Evolutionary conservation across 1,140 invertebrate genomes (phyloP).

Genomic region (Drosophila bocqueti): DNA sequence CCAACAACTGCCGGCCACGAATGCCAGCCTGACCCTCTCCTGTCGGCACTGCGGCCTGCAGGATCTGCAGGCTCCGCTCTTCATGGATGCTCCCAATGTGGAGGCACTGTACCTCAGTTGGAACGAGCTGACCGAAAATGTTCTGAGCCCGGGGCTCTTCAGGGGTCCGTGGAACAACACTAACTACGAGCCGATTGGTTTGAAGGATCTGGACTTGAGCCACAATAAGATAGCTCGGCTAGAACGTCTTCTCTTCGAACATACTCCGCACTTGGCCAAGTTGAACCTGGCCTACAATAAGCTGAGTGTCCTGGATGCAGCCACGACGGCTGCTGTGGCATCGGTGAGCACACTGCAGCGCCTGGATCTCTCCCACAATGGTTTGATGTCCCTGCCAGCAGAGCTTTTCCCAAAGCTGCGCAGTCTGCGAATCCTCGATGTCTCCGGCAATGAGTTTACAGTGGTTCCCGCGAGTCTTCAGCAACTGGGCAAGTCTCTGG

Average conservation of each 20-base stretch:
- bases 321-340: constrained; percentile 87
- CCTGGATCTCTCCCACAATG: constrained; percentile 87
- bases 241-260: constrained; percentile 89
- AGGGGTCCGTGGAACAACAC: constrained; percentile 87
- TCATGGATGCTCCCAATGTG: constrained; percentile 88
- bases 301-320: constrained; percentile 87
- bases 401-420: constrained; percentile 85
- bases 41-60: constrained; percentile 86
- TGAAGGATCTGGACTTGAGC: constrained; percentile 89
- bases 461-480: constrained; percentile 86
- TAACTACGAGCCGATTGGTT: constrained; percentile 88
- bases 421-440: constrained; percentile 86
- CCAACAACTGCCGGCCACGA: constrained; percentile 84
- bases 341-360: constrained; percentile 86
- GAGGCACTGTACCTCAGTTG: constrained; percentile 90
- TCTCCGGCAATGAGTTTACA: constrained; percentile 87
- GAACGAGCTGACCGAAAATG: constrained; percentile 88
- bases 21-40: constrained; percentile 77
- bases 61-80: constrained; percentile 87
- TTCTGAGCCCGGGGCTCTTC: constrained; percentile 87
- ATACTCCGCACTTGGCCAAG: constrained; percentile 88
- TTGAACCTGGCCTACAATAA: constrained; percentile 90
- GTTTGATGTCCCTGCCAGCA: constrained; percentile 85
- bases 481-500: constrained; percentile 85
- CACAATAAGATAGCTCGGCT: constrained; percentile 89